Conservation (phyloP, 2,113 vertebrate species). For the Edolisoma coerulescens region DNA sequence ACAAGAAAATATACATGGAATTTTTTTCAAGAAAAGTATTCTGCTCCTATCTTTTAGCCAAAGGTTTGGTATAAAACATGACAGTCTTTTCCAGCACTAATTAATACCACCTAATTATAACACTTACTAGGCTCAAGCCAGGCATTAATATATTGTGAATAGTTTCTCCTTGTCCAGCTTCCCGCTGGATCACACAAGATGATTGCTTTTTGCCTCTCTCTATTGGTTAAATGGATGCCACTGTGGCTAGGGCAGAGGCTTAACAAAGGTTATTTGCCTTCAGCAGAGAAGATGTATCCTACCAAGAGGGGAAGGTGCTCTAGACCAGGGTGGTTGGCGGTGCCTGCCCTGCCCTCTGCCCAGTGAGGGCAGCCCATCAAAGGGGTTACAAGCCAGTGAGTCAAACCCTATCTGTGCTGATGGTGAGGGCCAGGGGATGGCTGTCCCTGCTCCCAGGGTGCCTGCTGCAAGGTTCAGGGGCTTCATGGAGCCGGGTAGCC, state of each 20-base stretch:
- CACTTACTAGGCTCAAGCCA: constrained; percentile 35
- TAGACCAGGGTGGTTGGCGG: not conserved
- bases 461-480: not conserved
- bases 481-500: not conserved
- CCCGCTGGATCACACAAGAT: not conserved
- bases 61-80: constrained; percentile 36
- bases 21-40: constrained; percentile 45
- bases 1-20: constrained; percentile 68
- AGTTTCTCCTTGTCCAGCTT: constrained; percentile 37
- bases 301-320: not conserved
- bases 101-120: constrained; percentile 63
- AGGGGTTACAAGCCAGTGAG: rapidly evolving
- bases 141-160: constrained; percentile 37
- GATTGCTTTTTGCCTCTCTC: constrained; percentile 28
- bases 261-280: not conserved
- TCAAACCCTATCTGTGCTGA: rapidly evolving
- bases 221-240: not conserved
- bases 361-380: rapidly evolving
- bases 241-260: not conserved
- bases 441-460: not conserved
- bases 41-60: constrained; percentile 28
- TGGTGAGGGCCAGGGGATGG: not conserved
- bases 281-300: not conserved
- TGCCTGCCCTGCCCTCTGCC: not conserved
- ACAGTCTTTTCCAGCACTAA: constrained; percentile 58